Conservation (phyloP, 2,797 vertebrate genomes). For the Erethizon dorsatum region DNA sequence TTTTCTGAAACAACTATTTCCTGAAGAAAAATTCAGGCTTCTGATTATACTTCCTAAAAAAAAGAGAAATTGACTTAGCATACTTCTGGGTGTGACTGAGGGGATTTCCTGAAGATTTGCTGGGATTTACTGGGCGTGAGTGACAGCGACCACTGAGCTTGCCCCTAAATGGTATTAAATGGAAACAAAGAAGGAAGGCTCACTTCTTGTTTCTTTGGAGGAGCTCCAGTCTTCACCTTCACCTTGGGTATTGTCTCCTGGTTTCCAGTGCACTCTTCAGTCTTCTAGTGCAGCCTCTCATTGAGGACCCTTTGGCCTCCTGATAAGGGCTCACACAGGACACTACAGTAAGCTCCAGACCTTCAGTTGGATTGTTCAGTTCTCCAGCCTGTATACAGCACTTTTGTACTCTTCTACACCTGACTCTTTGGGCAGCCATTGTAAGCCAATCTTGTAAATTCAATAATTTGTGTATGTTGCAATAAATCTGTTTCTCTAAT, state of each 20-base stretch:
- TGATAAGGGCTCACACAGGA: background rate
- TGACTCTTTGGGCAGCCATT: background rate
- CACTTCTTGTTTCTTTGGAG: background rate
- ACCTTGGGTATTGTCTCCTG: background rate
- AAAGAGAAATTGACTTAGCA: background rate
- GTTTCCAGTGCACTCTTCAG: background rate
- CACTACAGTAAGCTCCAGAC: background rate
- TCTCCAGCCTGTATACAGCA: background rate
- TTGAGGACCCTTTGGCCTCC: background rate
- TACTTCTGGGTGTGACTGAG: background rate
- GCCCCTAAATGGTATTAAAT: background rate
- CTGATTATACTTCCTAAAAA: background rate
- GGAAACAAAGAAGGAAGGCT: background rate
- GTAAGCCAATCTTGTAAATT: background rate
- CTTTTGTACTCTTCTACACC: background rate
- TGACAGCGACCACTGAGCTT: background rate
- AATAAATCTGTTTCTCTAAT: background rate
- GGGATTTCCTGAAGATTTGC: background rate
- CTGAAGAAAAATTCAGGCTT: constrained; percentile 15
- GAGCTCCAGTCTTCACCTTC: background rate
- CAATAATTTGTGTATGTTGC: background rate
- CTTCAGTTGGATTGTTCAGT: background rate
- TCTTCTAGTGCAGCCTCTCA: background rate
- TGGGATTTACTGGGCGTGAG: background rate
- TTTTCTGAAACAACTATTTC: constrained; percentile 39